Evolutionary conservation across 2,113 vertebrate genomes (phyloP).

Genomic region (Puma concolor): DNA sequence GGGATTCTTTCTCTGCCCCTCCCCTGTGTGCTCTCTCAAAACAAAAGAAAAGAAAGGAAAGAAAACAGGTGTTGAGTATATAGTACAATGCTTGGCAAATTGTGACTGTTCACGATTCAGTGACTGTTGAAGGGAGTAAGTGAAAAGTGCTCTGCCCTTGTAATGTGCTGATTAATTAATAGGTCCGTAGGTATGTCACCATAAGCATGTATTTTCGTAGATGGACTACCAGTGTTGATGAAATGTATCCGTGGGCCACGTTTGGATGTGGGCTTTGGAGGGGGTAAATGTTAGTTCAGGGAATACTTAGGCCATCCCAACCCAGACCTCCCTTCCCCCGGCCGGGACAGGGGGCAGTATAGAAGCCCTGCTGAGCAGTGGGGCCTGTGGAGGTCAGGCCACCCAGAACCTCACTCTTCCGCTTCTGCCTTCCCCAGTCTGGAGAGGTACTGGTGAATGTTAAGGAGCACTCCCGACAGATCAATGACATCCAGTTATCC

Average conservation of each 20-base stretch:
- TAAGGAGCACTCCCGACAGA: slow-evolving; percentile 97
- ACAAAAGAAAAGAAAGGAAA: neutral
- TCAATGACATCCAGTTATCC: slow-evolving; percentile 97
- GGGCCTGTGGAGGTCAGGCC: neutral
- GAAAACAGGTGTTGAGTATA: neutral
- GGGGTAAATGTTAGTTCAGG: neutral
- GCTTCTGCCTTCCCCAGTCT: slow-evolving; percentile 84
- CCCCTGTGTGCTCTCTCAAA: too few species aligned
- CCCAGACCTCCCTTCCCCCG: neutral
- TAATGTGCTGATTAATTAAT: neutral
- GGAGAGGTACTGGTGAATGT: slow-evolving; percentile 92
- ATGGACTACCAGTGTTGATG: neutral
- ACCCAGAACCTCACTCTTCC: neutral
- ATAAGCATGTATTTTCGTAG: neutral
- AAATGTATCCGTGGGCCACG: neutral
- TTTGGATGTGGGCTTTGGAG: neutral
- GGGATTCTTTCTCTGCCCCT: too few species aligned
- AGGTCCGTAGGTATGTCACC: neutral
- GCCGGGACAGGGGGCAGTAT: fast-evolving
- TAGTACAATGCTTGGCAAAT: neutral
- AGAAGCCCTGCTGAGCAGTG: neutral
- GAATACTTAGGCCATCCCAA: neutral
- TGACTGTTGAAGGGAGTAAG: neutral
- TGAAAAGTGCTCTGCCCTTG: neutral
- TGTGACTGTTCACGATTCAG: neutral